Conservation (phyloP, 2,113 vertebrate genomes). For the Phaetusa simplex region DNA sequence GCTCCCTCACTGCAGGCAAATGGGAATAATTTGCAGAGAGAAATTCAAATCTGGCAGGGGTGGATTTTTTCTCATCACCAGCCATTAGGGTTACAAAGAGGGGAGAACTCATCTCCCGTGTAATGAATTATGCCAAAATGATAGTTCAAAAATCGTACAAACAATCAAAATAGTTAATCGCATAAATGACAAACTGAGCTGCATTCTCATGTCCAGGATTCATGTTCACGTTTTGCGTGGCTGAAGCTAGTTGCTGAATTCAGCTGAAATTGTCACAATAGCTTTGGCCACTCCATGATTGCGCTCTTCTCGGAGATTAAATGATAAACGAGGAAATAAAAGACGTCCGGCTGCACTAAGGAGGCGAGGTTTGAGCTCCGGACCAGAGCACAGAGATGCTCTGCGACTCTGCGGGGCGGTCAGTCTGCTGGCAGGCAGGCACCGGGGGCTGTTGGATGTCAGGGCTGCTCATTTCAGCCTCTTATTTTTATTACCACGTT, state of each 20-base stretch:
- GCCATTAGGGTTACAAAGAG: background rate
- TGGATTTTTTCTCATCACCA: background rate
- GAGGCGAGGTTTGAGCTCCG: background rate
- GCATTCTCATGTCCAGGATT: background rate
- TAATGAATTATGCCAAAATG: background rate
- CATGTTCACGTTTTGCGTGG: background rate
- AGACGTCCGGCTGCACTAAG: accelerated
- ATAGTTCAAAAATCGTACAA: background rate
- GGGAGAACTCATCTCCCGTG: background rate
- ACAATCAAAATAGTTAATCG: background rate
- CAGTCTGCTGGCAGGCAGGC: background rate
- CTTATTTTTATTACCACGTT: background rate
- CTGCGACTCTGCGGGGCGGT: accelerated
- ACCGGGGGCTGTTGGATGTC: background rate
- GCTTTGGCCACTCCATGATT: background rate
- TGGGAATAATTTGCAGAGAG: background rate
- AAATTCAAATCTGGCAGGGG: background rate
- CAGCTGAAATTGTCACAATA: background rate
- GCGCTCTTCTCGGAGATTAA: background rate
- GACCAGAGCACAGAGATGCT: background rate
- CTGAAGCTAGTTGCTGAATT: background rate
- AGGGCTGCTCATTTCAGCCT: background rate
- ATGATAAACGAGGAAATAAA: background rate
- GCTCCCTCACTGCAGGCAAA: background rate
- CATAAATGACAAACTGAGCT: background rate